phyloP scores from a whole-genome alignment of 2,888 invertebrate genomes.

The Geotrupes spiniger region DNA sequence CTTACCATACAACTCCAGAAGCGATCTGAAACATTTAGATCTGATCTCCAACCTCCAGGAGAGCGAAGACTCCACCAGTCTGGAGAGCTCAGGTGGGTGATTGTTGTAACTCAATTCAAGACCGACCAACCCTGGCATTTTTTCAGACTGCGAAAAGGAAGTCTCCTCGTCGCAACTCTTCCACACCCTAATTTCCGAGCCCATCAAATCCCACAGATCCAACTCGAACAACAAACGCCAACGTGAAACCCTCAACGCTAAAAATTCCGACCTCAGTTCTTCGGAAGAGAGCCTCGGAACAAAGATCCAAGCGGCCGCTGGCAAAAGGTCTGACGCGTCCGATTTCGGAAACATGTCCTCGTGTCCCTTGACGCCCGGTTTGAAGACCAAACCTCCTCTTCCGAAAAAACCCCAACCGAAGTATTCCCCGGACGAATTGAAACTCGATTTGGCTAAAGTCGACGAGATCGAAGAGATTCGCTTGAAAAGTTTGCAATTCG shows the following conservation, averaged over 20 bases:
- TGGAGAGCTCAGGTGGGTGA: conserved; percentile 11
- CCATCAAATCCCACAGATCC: conserved; percentile 37
- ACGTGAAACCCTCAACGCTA: no score
- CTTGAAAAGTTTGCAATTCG: conserved; percentile 15
- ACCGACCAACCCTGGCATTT: no score
- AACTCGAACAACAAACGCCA: conserved; percentile 7
- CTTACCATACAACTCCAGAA: conserved; percentile 16
- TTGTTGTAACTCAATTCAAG: background rate
- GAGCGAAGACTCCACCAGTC: conserved; percentile 3
- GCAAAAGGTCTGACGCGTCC: background rate
- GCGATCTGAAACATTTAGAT: background rate
- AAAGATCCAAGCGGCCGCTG: background rate
- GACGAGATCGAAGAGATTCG: conserved; percentile 16
- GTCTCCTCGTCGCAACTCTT: conserved; percentile 40
- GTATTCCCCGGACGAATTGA: background rate
- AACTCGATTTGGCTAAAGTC: no score
- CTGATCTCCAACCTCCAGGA: background rate
- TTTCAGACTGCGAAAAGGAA: conserved; percentile 32
- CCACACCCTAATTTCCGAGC: conserved; percentile 40
- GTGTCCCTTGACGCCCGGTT: conserved; percentile 38
- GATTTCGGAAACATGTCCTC: background rate
- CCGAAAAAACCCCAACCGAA: conserved; percentile 37
- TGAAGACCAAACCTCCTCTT: conserved; percentile 45
- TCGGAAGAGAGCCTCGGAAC: conserved; percentile 6
- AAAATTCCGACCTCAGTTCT: conserved; percentile 6